Conservation (phyloP, 2,113 vertebrate genomes). For the Platichthys stellatus region DNA sequence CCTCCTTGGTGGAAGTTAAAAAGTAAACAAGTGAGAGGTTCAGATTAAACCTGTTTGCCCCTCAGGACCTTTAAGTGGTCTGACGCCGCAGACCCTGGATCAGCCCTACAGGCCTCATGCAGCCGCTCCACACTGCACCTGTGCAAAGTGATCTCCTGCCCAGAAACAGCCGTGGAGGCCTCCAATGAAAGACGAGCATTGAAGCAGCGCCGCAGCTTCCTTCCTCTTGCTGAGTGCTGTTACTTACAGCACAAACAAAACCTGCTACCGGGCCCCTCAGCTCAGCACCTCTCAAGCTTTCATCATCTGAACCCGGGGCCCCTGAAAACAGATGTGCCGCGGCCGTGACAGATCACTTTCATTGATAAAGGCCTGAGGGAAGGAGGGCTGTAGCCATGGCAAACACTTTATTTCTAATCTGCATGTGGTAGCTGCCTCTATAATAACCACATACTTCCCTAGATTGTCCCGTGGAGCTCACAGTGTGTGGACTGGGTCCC, state of each 20-base stretch:
- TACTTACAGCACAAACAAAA: conserved; percentile 46
- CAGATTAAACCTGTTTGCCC: too few species aligned
- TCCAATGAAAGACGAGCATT: conserved; percentile 26
- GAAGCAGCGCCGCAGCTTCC: conserved; percentile 34
- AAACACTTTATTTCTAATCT: conserved; percentile 48
- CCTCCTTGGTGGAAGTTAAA: too few species aligned
- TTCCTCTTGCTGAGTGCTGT: conserved; percentile 65
- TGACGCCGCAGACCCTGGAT: background rate
- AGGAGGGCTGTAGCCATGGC: conserved; percentile 19
- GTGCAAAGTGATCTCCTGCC: conserved; percentile 6
- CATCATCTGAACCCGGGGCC: conserved; percentile 42
- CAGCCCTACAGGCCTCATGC: background rate
- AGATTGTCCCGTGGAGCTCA: conserved; percentile 58
- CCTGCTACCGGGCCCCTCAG: conserved; percentile 10
- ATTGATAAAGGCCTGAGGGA: conserved; percentile 43
- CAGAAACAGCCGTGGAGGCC: conserved; percentile 12
- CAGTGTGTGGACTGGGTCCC: background rate
- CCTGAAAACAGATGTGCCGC: conserved; percentile 1
- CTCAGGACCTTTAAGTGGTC: too few species aligned
- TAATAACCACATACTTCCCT: conserved; percentile 54
- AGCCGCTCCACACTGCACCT: conserved; percentile 23
- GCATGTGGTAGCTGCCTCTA: conserved; percentile 23
- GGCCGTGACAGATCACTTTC: conserved; percentile 50
- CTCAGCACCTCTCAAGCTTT: conserved; percentile 55
- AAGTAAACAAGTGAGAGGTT: too few species aligned